phyloP scores from a whole-genome alignment of 2,888 invertebrate genomes.

The Acronicta aceris region DNA sequence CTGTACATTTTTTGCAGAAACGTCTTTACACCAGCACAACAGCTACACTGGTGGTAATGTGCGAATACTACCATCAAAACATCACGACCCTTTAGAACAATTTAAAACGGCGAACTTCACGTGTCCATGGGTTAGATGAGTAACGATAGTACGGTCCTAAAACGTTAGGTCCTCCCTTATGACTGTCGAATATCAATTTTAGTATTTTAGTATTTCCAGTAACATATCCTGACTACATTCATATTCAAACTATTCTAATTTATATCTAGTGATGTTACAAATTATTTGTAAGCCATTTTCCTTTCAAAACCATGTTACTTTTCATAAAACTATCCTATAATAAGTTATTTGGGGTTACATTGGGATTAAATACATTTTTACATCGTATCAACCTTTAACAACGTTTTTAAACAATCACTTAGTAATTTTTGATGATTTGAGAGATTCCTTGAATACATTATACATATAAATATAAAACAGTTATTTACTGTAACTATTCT shows the following conservation, averaged over 20 bases:
- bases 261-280: slow-evolving; percentile 57
- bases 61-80: too few species aligned
- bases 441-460: slow-evolving; percentile 39
- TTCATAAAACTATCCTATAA: slow-evolving; percentile 68
- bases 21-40: too few species aligned
- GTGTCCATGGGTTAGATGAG: too few species aligned
- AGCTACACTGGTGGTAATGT: too few species aligned
- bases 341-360: slow-evolving; percentile 72
- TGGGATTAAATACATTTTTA: slow-evolving; percentile 82
- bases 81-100: too few species aligned
- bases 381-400: slow-evolving; percentile 82
- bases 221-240: slow-evolving; percentile 22
- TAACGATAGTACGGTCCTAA: too few species aligned
- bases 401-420: slow-evolving; percentile 75
- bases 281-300: slow-evolving; percentile 75
- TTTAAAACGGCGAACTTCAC: too few species aligned
- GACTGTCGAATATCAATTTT: too few species aligned
- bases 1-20: too few species aligned
- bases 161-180: too few species aligned
- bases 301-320: slow-evolving; percentile 58
- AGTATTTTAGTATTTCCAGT: background rate
- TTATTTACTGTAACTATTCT: slow-evolving; percentile 48
- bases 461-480: slow-evolving; percentile 54
- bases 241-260: slow-evolving; percentile 40
- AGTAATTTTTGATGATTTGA: slow-evolving; percentile 46